Conservation (phyloP, 2,888 invertebrate genomes). For the Clostera curtula region DNA sequence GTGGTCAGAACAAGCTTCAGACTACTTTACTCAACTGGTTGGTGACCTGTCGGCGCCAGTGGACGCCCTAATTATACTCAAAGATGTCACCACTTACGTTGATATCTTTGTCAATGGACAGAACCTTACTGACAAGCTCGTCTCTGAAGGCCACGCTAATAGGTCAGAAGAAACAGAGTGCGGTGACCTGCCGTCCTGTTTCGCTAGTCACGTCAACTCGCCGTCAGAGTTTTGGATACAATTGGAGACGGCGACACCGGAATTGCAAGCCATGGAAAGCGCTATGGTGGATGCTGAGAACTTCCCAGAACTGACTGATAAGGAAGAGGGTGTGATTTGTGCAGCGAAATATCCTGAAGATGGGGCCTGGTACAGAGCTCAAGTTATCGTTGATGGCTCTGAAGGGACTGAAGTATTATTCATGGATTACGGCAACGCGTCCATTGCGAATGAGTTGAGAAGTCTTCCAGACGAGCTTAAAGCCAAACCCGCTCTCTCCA, state of each 20-base stretch:
- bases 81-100: slow-evolving; percentile 77
- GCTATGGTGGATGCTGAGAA: slow-evolving; percentile 72
- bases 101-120: slow-evolving; percentile 77
- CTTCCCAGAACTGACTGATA: slow-evolving; percentile 62
- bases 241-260: slow-evolving; percentile 75
- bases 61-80: slow-evolving; percentile 71
- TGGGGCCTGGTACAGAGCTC: slow-evolving; percentile 79
- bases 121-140: slow-evolving; percentile 76
- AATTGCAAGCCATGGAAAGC: slow-evolving; percentile 74
- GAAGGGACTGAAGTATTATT: slow-evolving; percentile 77
- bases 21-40: slow-evolving; percentile 66
- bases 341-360: slow-evolving; percentile 80
- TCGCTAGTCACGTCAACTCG: slow-evolving; percentile 83
- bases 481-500: slow-evolving; percentile 73
- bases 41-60: slow-evolving; percentile 68
- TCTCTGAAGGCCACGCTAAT: slow-evolving; percentile 74
- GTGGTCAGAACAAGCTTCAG: slow-evolving; percentile 79
- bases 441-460: slow-evolving; percentile 72
- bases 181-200: slow-evolving; percentile 76
- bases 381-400: slow-evolving; percentile 73
- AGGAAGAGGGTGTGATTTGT: slow-evolving; percentile 73
- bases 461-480: slow-evolving; percentile 77
- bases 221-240: slow-evolving; percentile 88
- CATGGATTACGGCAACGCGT: slow-evolving; percentile 81
- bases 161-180: slow-evolving; percentile 68